These are phyloP conservation scores for Trichacis sp. DNA, from an alignment of 2,888 invertebrate species.

Conservation along the genomic window DNA sequence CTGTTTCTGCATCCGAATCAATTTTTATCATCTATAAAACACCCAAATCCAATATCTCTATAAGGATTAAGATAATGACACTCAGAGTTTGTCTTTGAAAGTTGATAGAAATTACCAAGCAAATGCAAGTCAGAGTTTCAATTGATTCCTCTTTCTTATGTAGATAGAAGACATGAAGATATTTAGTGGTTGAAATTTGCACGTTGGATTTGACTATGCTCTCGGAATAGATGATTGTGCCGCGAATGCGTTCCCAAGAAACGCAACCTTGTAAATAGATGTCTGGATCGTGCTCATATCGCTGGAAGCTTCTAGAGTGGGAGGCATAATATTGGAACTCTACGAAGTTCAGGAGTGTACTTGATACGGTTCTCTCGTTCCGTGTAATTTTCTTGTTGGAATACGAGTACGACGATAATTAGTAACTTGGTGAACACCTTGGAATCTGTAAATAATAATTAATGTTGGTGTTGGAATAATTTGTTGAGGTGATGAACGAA, in stretches of 20 bases:
- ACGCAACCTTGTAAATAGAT: constrained; percentile 59
- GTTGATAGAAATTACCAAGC: no score
- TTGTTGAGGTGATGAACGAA: no score
- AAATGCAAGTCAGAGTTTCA: no score
- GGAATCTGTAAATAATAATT: not conserved
- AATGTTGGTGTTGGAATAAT: not conserved
- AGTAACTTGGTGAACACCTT: constrained; percentile 56
- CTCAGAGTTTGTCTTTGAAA: no score
- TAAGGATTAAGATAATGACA: no score
- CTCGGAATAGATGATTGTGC: no score
- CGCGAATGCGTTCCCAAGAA: constrained; percentile 45
- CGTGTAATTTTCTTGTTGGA: constrained; percentile 52
- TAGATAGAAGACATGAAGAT: no score
- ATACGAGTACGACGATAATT: constrained; percentile 58
- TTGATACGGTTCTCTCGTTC: constrained; percentile 46
- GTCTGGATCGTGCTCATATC: constrained; percentile 53
- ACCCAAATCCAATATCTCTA: no score
- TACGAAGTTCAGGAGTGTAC: constrained; percentile 34
- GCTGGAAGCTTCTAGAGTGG: constrained; percentile 33
- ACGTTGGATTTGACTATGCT: no score
- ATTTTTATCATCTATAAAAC: no score
- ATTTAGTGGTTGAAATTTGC: no score
- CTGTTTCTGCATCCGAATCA: constrained; percentile 9
- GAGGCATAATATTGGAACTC: constrained; percentile 49
- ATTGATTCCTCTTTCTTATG: no score